These are phyloP conservation scores for Hybognathus amarus DNA, from an alignment of 2,797 vertebrate species.

Conservation along the genomic window DNA sequence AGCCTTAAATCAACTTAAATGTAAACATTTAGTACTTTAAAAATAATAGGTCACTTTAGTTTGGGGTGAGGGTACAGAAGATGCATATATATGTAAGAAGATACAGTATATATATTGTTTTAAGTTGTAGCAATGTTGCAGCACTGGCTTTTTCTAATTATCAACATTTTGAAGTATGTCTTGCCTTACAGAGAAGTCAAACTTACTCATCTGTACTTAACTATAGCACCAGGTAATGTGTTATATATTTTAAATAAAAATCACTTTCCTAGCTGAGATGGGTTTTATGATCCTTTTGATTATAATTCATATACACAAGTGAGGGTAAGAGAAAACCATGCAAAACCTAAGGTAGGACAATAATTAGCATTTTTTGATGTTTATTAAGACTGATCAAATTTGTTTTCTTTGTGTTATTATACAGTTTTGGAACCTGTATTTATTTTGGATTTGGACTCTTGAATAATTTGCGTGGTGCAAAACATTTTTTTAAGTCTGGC, in stretches of 20 bases:
- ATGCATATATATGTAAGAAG: background rate
- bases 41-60: constrained; percentile 68
- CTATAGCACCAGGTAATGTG: constrained; percentile 75
- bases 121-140: constrained; percentile 78
- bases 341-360: background rate
- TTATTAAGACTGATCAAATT: background rate
- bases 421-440: background rate
- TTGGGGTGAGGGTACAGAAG: constrained; percentile 61
- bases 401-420: background rate
- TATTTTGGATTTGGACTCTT: background rate
- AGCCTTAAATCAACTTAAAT: constrained; percentile 73
- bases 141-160: constrained; percentile 77
- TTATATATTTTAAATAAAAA: constrained; percentile 79
- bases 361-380: background rate
- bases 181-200: constrained; percentile 78
- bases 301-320: background rate
- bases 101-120: constrained; percentile 53
- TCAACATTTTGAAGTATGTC: constrained; percentile 72
- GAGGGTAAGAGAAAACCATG: background rate
- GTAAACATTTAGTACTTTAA: constrained; percentile 62
- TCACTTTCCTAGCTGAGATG: constrained; percentile 27
- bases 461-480: background rate
- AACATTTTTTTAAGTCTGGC: background rate
- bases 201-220: constrained; percentile 74
- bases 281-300: constrained; percentile 23